Conservation (phyloP, 2,888 invertebrate species). For the Hartigia nigra region DNA sequence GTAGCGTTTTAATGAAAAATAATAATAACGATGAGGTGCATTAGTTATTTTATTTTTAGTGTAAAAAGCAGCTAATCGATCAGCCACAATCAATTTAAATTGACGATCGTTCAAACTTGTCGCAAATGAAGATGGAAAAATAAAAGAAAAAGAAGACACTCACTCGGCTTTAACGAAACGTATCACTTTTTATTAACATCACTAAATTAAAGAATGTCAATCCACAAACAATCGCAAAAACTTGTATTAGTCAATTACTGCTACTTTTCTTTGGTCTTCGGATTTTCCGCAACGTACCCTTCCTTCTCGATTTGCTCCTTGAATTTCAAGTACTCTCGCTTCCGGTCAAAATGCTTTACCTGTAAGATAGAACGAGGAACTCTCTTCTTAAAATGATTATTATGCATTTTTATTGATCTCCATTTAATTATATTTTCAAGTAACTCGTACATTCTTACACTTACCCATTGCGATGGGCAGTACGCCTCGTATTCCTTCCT, state of each 20-base stretch:
- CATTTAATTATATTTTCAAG: neutral
- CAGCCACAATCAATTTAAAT: neutral
- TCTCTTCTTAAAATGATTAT: constrained; percentile 2
- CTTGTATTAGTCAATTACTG: constrained; percentile 66
- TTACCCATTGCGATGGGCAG: constrained; percentile 86
- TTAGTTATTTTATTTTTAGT: neutral
- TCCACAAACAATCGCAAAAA: constrained; percentile 47
- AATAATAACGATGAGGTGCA: neutral
- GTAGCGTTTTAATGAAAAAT: neutral
- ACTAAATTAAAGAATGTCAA: constrained; percentile 45
- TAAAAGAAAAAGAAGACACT: neutral
- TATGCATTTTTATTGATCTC: constrained; percentile 18
- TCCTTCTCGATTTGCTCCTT: constrained; percentile 88
- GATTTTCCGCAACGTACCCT: constrained; percentile 82
- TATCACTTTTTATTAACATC: constrained; percentile 59
- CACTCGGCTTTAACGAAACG: neutral
- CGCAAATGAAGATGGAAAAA: neutral
- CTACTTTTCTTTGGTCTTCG: constrained; percentile 61
- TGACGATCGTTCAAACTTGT: neutral
- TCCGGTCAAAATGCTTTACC: constrained; percentile 93
- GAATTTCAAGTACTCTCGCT: constrained; percentile 87
- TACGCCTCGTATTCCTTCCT: constrained; percentile 80
- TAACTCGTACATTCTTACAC: constrained; percentile 29
- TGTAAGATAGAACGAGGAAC: constrained; percentile 46
- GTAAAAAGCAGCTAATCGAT: neutral